Evolutionary conservation across 2,888 invertebrate species (phyloP), one percentile per base, ranked within the genome.

Genomic region (Neria commutata): DNA sequence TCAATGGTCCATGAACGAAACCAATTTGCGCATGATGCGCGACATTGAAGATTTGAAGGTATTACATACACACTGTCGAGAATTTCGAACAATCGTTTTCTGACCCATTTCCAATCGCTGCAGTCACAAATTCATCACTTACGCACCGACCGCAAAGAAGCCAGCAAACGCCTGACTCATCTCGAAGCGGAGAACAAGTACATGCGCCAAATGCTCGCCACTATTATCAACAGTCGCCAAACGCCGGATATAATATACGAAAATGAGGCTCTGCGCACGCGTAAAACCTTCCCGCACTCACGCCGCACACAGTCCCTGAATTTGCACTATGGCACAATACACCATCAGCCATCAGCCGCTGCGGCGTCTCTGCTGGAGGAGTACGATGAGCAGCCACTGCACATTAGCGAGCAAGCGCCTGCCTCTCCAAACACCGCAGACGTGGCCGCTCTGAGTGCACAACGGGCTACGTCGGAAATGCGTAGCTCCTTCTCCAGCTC

Each of bases 121-220:
- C 83, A 90, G 89, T 86, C 86, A 72, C 86, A 88, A 70, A 83
- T 89, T 60, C 88, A 89, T 71, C 83, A 88, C 74, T 84, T 86
- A 56, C 85, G 87, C 62, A 80, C 85, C 17, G 89, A 90, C 73
- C 87, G 87, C 75, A 86, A 87, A 67, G 86, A 87, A 65, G 86
- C 87, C 76, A 86, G 87, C 80, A 89, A 89, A 74, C 86, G 89
- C 29, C 84, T 90, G 49, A 79, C 82, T 26, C 89, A 89, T 75
- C 79, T 90, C 53, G 90, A 90, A 74, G 88, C 89, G 60, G 89
- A 90, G 72, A 80, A 89, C 67, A 86, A 88, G 60, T 80, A 78
- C 60, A 72, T 82, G 67, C 78, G 79, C 1, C 76, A 81, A 67
- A 76, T 80, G 56, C 50, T 81, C 58, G 77, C 78, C 29, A 73